phyloP scores from a whole-genome alignment of 2,113 vertebrate species.

The Nipponia nippon region DNA sequence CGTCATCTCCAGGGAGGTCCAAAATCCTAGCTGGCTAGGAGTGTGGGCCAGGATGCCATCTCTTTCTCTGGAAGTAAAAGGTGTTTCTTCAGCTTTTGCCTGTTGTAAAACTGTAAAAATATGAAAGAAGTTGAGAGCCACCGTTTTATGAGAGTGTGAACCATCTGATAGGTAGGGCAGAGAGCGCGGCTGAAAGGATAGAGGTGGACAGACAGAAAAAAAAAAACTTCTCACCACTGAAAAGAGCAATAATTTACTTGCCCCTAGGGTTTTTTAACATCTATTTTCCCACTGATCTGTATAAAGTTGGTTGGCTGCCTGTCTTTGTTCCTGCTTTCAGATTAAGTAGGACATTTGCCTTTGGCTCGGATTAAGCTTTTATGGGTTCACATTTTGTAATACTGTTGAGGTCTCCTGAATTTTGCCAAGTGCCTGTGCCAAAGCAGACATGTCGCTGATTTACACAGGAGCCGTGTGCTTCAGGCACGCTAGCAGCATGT shows the following conservation, averaged over 20 bases:
- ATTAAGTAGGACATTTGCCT: background rate
- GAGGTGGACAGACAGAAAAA: background rate
- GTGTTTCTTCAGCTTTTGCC: background rate
- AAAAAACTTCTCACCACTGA: background rate
- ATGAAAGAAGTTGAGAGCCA: background rate
- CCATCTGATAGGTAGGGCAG: background rate
- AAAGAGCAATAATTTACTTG: background rate
- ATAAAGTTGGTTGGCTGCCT: background rate
- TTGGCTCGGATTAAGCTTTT: background rate
- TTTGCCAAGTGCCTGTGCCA: background rate
- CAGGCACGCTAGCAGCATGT: background rate
- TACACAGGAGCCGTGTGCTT: background rate
- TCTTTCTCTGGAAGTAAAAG: background rate
- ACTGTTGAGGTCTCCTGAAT: background rate
- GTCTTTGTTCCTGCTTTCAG: background rate
- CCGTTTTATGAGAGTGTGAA: background rate
- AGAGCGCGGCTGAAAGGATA: background rate
- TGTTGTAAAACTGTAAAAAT: background rate
- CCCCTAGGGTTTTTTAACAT: background rate
- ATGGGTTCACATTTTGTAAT: background rate
- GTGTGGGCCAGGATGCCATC: background rate
- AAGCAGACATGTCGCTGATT: background rate
- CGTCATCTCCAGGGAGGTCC: background rate
- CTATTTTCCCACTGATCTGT: fast-evolving
- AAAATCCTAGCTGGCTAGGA: background rate